A percentile compares a stretch with the other conserved stretches of the same genome.
Evolutionary conservation across 1,140 invertebrate genomes (phyloP).

Genomic region (Drosophila serrata): DNA sequence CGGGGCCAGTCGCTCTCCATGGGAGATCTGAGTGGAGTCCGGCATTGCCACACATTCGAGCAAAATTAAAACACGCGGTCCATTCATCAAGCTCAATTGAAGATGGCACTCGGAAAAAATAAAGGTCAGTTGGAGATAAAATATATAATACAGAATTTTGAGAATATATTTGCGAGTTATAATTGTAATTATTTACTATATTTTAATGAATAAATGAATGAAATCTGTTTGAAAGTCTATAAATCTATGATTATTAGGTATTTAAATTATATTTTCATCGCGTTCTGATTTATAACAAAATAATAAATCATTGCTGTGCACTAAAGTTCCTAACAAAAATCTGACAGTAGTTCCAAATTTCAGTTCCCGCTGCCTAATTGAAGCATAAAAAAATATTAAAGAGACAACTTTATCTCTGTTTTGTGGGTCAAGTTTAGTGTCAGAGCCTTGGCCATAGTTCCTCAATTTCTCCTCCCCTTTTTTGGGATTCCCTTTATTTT

Average conservation of each 20-base stretch:
- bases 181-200: background rate
- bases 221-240: background rate
- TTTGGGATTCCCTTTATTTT: slow-evolving; percentile 5
- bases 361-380: slow-evolving; percentile 10
- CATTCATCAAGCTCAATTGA: slow-evolving; percentile 76
- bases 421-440: slow-evolving; percentile 65
- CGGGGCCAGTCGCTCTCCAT: slow-evolving; percentile 11
- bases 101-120: slow-evolving; percentile 15
- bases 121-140: background rate
- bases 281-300: no score
- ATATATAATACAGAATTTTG: background rate
- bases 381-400: slow-evolving; percentile 5
- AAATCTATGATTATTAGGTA: no score
- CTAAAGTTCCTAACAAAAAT: background rate
- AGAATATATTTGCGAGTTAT: background rate
- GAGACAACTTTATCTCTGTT: slow-evolving; percentile 18
- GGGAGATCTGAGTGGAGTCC: slow-evolving; percentile 14
- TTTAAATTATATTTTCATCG: background rate
- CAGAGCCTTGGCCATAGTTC: slow-evolving; percentile 42
- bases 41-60: slow-evolving; percentile 59
- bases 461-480: background rate
- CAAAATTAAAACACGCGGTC: slow-evolving; percentile 68
- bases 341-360: background rate
- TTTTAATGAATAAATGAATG: no score
- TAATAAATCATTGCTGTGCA: background rate